Conservation (phyloP, 2,113 vertebrate species). For the Phrynocephalus versicolor region DNA sequence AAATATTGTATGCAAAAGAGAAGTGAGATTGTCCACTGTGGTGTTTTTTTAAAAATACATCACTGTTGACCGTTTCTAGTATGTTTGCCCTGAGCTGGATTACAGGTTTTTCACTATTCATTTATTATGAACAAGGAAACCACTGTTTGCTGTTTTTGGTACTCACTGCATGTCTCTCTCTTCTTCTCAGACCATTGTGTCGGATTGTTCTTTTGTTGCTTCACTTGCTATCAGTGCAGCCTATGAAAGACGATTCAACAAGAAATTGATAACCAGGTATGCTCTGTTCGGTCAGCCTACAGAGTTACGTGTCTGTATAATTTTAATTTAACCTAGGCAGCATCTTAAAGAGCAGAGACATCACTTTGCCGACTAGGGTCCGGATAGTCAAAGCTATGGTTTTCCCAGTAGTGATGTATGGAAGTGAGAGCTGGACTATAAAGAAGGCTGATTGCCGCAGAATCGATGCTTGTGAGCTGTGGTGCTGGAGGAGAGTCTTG, state of each 20-base stretch:
- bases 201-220: constrained; percentile 97
- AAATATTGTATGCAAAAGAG: too few species aligned
- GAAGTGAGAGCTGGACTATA: too few species aligned
- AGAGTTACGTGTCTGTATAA: neutral
- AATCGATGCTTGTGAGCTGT: too few species aligned
- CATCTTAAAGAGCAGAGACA: too few species aligned
- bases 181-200: constrained; percentile 90
- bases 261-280: constrained; percentile 98
- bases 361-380: too few species aligned
- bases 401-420: too few species aligned
- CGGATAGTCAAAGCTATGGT: too few species aligned
- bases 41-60: too few species aligned
- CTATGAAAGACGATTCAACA: constrained; percentile 95
- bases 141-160: neutral
- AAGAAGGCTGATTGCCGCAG: too few species aligned
- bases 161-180: neutral
- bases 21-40: too few species aligned
- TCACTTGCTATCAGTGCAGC: constrained; percentile 97
- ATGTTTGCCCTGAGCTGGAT: neutral
- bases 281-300: neutral
- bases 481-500: too few species aligned
- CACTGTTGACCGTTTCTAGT: neutral
- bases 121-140: neutral
- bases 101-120: neutral
- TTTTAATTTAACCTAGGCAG: neutral